Base-by-base conservation (phyloP, 2,113 vertebrate species). In the Gymnarchus niloticus region DNA sequence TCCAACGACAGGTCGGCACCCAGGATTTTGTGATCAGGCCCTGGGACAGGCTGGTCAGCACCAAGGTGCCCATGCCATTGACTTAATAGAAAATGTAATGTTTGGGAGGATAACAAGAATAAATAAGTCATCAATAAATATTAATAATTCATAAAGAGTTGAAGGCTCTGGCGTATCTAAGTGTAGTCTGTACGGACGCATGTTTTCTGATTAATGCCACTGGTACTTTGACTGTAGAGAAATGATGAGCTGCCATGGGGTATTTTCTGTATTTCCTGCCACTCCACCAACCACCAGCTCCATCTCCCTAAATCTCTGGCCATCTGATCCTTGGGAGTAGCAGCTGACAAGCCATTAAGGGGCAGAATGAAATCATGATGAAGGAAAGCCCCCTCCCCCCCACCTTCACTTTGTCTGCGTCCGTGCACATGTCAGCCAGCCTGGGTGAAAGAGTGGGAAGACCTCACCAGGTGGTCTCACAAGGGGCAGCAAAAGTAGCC, bases 1-100 rank as follows among this genome's bases (percentile, higher is more conserved):
- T 98, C 96, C 90, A 97, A 98, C 0, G 98, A 99, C 94, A 95
- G 98, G 91, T 99, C 98, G 0, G 97, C 95, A 3, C 98, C 98
- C 17, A 95, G 96, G 89, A 96, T 99, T 91, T 94, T 94, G 93
- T 95, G 97, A 96, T 96, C 94, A 86, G 89, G 88, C 56, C 83
- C 76, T 65, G 1, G 88, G 37, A 84, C 51, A 49, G 86, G n/a
- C 37, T 1, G 33, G 33, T 19, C 25, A 28, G 83, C 57, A 17
- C 59, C 56, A 2, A 46, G 14, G 56, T 23, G 48, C 19, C 83
- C 6, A 19, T 59, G 14, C 73, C 73, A 84, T 33, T 83, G 86
- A 87, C 86, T 87, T 76, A 28, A 41, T 87, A 87, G 86, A 87
- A 83, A 84, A 84, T 85, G 57, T 78, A 37, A 77, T 56, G 69